A percentile compares a stretch with the other conserved stretches of the same genome.
Evolutionary conservation across 53 echinoderm and acorn worm genomes (phyloP).

Genomic region (Patiria pectinifera): DNA sequence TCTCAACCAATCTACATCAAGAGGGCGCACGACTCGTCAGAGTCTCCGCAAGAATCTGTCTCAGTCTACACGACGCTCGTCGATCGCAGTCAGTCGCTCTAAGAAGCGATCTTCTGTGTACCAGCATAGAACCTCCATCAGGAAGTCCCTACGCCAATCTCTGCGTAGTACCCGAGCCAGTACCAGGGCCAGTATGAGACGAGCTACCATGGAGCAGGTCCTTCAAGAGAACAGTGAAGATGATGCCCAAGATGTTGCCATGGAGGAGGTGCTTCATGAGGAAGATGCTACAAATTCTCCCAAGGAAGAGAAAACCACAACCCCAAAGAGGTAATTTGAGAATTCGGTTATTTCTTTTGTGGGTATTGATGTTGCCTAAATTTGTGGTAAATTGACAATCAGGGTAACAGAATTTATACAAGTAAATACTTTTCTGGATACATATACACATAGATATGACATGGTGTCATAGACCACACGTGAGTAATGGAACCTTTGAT

Average conservation of each 20-base stretch:
- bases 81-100: conserved; percentile 43
- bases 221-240: neutral
- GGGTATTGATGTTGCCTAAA: too few relatives aligned
- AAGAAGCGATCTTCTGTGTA: conserved; percentile 57
- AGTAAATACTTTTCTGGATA: too few relatives aligned
- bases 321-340: conserved; percentile 19
- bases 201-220: conserved; percentile 6
- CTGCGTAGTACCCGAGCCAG: conserved; percentile 17
- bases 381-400: too few relatives aligned
- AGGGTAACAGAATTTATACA: too few relatives aligned
- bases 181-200: conserved; percentile 25
- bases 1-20: conserved; percentile 34
- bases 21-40: neutral
- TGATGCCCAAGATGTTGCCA: neutral
- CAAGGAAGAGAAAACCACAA: neutral
- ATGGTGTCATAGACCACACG: too few relatives aligned
- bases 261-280: conserved; percentile 5
- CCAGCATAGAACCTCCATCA: conserved; percentile 39
- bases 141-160: conserved; percentile 35
- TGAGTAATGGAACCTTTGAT: too few relatives aligned
- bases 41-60: conserved; percentile 33
- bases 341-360: neutral
- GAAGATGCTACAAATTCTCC: neutral
- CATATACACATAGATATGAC: too few relatives aligned
- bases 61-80: conserved; percentile 44